A percentile compares a stretch with the other conserved stretches of the same genome.
Conservation (phyloP, 23 tunicate species). For the Trididemnum miniatum region DNA sequence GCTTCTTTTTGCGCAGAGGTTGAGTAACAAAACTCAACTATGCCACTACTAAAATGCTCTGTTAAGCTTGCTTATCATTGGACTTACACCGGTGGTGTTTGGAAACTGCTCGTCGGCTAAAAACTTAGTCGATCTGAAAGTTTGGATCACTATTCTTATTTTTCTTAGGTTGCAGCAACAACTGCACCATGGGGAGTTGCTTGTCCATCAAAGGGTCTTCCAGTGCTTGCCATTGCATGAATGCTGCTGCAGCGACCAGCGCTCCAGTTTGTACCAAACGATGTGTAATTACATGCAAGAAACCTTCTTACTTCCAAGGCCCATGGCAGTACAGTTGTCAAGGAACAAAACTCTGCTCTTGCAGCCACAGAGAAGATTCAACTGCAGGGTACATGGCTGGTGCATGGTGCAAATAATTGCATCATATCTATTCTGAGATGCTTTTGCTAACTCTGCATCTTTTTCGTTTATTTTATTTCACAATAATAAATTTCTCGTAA, state of each 20-base stretch:
- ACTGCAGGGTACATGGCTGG: background rate
- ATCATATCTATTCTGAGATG: too few relatives aligned
- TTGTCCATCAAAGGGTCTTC: background rate
- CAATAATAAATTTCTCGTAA: too few relatives aligned
- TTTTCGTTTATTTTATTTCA: too few relatives aligned
- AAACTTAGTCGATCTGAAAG: too few relatives aligned
- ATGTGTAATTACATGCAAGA: background rate
- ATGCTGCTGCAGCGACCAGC: background rate
- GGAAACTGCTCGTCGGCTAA: too few relatives aligned
- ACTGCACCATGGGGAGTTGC: constrained; percentile 17
- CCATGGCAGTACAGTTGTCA: constrained; percentile 17
- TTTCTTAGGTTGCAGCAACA: constrained; percentile 11
- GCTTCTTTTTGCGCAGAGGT: too few relatives aligned
- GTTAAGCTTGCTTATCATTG: too few relatives aligned
- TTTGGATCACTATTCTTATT: too few relatives aligned
- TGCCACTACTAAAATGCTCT: too few relatives aligned
- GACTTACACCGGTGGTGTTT: too few relatives aligned
- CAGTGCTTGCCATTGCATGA: background rate
- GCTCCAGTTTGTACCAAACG: background rate
- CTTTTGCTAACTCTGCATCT: too few relatives aligned
- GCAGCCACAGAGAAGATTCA: background rate
- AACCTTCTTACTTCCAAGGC: background rate
- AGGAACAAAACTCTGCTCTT: constrained; percentile 3
- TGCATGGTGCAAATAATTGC: constrained; percentile 30
- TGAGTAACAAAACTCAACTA: too few relatives aligned